These are phyloP conservation scores for Scaptodrosophila latifasciaeformis DNA, from an alignment of 2,888 invertebrate species.

Conservation along the genomic window DNA sequence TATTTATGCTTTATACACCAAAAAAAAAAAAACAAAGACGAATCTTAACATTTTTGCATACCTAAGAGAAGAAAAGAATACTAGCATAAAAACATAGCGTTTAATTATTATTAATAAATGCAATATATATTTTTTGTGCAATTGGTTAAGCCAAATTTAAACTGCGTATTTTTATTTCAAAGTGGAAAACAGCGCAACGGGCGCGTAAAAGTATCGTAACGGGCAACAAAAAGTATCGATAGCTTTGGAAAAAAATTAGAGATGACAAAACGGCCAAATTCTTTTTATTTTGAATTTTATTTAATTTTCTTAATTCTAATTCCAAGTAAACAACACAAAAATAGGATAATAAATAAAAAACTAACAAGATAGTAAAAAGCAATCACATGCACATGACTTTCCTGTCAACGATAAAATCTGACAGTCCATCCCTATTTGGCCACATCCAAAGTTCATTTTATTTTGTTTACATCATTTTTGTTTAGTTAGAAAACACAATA, in stretches of 20 bases:
- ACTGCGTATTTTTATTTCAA: too few relatives aligned
- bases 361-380: constrained; percentile 39
- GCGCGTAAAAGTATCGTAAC: constrained; percentile 17
- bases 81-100: constrained; percentile 33
- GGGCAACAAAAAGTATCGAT: constrained; percentile 50
- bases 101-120: constrained; percentile 48
- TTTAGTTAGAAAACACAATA: constrained; percentile 10
- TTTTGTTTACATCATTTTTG: constrained; percentile 6
- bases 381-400: neutral
- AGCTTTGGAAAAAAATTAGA: constrained; percentile 48
- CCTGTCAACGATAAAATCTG: too few relatives aligned
- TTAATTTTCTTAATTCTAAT: constrained; percentile 4
- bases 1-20: constrained; percentile 23
- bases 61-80: constrained; percentile 19
- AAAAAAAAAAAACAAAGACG: constrained; percentile 18
- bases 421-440: too few relatives aligned
- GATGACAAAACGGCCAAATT: neutral
- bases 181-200: constrained; percentile 29
- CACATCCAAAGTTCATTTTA: constrained; percentile 1
- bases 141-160: too few relatives aligned
- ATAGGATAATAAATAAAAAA: constrained; percentile 15
- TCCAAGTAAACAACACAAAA: too few relatives aligned
- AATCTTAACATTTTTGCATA: constrained; percentile 33
- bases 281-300: neutral
- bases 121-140: constrained; percentile 55